Conservation (phyloP, 1,140 invertebrate species). For the Tenebrio molitor region DNA sequence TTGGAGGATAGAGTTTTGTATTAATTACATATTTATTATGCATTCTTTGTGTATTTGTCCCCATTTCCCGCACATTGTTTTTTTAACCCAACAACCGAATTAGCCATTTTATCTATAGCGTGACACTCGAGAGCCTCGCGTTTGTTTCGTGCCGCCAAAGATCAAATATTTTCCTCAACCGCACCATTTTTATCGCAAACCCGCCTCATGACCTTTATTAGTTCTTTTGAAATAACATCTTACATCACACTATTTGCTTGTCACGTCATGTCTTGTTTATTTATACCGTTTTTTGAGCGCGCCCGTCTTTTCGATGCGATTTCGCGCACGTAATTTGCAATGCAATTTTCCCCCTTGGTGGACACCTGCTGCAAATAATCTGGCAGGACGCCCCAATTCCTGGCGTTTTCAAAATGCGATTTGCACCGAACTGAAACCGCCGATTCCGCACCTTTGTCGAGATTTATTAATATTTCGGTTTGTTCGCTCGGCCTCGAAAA, state of each 20-base stretch:
- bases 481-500: too few relatives aligned
- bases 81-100: too few relatives aligned
- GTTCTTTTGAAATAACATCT: background rate
- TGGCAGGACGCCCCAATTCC: background rate
- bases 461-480: background rate
- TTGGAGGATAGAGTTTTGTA: too few relatives aligned
- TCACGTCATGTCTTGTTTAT: background rate
- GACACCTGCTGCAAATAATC: constrained; percentile 15
- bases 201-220: background rate
- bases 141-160: background rate
- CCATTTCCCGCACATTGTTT: too few relatives aligned
- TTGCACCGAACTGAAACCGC: too few relatives aligned
- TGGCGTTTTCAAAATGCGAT: background rate
- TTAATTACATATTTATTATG: too few relatives aligned
- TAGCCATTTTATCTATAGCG: too few relatives aligned
- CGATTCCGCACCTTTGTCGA: too few relatives aligned
- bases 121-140: background rate
- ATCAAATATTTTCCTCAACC: background rate
- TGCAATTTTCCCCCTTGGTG: background rate
- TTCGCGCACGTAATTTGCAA: background rate
- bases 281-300: background rate
- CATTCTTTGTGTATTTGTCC: too few relatives aligned
- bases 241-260: background rate
- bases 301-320: background rate
- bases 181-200: too few relatives aligned